Evolutionary conservation across 2,113 vertebrate species (phyloP).

Genomic region (Platycercus adscitus): DNA sequence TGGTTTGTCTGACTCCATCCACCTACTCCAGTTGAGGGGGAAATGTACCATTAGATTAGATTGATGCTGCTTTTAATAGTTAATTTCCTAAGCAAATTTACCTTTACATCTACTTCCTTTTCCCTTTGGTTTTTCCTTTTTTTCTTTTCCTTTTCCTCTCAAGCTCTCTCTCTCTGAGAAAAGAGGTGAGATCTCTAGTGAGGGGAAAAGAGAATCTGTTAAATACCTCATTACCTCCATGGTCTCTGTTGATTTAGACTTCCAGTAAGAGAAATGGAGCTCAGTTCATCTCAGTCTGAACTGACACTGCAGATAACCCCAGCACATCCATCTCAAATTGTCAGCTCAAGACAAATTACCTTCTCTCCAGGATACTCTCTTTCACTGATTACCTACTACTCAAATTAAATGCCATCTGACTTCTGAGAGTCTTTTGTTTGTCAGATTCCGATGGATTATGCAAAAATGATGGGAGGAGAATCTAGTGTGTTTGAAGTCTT

Average conservation of each 20-base stretch:
- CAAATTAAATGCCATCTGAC: constrained; percentile 69
- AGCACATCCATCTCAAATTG: constrained; percentile 68
- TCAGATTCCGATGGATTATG: constrained; percentile 71
- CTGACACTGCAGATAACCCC: constrained; percentile 69
- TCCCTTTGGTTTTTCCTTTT: background rate
- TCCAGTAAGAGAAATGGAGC: constrained; percentile 48
- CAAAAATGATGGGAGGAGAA: constrained; percentile 48
- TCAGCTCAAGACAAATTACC: constrained; percentile 67
- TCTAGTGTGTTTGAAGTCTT: constrained; percentile 59
- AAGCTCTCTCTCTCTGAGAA: background rate
- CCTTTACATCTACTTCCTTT: background rate
- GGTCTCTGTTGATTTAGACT: constrained; percentile 46
- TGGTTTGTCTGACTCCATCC: background rate
- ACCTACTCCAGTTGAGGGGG: background rate
- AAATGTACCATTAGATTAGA: background rate
- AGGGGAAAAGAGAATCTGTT: background rate
- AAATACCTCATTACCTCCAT: background rate
- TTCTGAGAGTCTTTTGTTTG: constrained; percentile 67
- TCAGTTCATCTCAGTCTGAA: constrained; percentile 37
- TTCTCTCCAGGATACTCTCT: constrained; percentile 63
- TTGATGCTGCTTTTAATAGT: background rate
- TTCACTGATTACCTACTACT: constrained; percentile 69
- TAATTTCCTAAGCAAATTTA: constrained; percentile 16
- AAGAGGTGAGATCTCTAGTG: background rate
- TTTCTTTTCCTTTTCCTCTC: background rate